Evolutionary conservation across 2,888 invertebrate genomes (phyloP).

Genomic region (Apotomis betuletana): DNA sequence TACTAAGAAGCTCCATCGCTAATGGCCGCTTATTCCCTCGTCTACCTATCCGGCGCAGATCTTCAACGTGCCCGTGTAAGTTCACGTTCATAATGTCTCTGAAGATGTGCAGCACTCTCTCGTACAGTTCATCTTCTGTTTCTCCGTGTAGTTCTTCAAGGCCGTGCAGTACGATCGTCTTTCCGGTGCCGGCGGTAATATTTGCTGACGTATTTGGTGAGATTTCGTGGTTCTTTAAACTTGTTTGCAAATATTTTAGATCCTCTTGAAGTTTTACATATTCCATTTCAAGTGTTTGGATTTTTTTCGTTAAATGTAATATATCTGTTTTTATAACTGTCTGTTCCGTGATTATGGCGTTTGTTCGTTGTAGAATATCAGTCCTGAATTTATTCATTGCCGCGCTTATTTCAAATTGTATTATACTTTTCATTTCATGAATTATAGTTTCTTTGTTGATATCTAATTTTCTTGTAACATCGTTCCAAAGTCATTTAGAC

Average conservation of each 20-base stretch:
- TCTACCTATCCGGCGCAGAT: not conserved
- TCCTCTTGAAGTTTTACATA: not conserved
- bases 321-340: not conserved
- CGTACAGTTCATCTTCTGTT: not conserved
- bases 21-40: constrained; percentile 5
- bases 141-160: not conserved
- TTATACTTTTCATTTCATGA: too few species aligned
- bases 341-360: not conserved
- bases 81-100: constrained; percentile 3
- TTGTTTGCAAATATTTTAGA: not conserved
- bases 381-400: too few species aligned
- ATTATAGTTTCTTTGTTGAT: too few species aligned
- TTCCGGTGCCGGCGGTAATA: not conserved
- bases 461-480: too few species aligned
- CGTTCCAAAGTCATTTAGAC: too few species aligned
- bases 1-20: constrained; percentile 8
- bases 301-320: not conserved
- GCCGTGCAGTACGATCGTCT: not conserved
- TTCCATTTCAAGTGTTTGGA: not conserved
- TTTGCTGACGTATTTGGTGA: not conserved
- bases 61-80: constrained; percentile 6
- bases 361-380: not conserved
- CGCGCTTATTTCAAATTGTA: too few species aligned
- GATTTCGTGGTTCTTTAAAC: not conserved
- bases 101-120: not conserved